A percentile compares a stretch with the other conserved stretches of the same genome.
phyloP scores from a whole-genome alignment of 1,140 invertebrate species.

The Drosophila baimaii region DNA sequence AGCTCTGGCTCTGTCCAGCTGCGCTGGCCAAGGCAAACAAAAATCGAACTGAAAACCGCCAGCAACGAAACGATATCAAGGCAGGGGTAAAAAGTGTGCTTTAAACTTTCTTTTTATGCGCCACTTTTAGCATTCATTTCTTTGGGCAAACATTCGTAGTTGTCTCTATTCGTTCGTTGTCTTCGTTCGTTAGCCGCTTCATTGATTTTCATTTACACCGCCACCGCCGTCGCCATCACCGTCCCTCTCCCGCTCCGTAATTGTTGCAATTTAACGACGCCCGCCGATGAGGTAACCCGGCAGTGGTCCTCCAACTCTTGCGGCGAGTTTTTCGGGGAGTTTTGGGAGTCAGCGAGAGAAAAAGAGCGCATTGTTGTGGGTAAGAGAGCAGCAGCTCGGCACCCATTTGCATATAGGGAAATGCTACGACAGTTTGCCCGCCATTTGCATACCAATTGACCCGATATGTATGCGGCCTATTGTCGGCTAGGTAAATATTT shows the following conservation, averaged over 20 bases:
- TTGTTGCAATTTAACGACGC: conserved; percentile 73
- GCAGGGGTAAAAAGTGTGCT: conserved; percentile 44
- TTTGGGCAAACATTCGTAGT: conserved; percentile 65
- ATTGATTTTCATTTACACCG: conserved; percentile 75
- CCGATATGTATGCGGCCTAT: conserved; percentile 44
- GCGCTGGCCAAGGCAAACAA: conserved; percentile 14
- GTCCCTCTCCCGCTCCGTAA: conserved; percentile 35
- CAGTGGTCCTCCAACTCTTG: conserved; percentile 35
- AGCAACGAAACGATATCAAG: conserved; percentile 47
- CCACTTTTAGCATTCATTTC: conserved; percentile 73
- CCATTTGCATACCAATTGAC: conserved; percentile 76
- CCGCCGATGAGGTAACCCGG: conserved; percentile 68
- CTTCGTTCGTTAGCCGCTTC: conserved; percentile 62
- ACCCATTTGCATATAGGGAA: conserved; percentile 41
- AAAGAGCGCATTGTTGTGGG: conserved; percentile 20
- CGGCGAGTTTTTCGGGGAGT: conserved; percentile 13
- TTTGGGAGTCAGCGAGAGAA: background rate
- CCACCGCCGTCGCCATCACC: background rate
- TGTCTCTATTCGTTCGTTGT: conserved; percentile 39
- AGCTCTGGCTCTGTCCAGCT: conserved; percentile 1
- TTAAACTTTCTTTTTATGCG: conserved; percentile 78
- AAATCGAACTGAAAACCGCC: conserved; percentile 36
- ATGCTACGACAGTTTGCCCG: conserved; percentile 27
- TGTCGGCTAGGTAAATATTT: conserved; percentile 55
- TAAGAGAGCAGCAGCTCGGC: conserved; percentile 16